phyloP scores from a whole-genome alignment of 2,797 vertebrate genomes.

The Diplodus sargus region DNA sequence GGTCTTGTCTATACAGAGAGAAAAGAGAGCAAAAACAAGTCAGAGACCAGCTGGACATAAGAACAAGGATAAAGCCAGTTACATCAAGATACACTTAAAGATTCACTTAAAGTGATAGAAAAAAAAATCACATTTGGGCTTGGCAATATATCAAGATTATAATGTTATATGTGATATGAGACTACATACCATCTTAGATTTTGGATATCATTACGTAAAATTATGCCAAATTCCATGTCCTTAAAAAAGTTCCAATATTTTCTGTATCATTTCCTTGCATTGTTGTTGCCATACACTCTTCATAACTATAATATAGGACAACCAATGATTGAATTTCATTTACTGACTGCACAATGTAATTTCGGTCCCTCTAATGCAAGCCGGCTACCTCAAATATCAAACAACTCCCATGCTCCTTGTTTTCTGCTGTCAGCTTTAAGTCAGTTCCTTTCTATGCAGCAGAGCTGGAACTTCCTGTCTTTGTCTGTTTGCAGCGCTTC shows the following conservation, averaged over 20 bases:
- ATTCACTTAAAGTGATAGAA: no score
- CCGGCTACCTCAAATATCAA: background rate
- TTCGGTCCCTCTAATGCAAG: background rate
- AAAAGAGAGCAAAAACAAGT: background rate
- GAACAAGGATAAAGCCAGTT: background rate
- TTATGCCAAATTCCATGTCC: no score
- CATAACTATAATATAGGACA: constrained; percentile 25
- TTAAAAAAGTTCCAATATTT: background rate
- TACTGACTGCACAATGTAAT: constrained; percentile 16
- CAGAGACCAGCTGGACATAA: background rate
- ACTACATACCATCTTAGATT: no score
- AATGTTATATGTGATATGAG: no score
- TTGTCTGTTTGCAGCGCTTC: constrained; percentile 70
- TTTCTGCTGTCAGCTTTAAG: constrained; percentile 39
- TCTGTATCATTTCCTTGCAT: background rate
- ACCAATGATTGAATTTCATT: background rate
- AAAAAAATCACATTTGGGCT: no score
- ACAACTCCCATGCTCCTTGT: constrained; percentile 3
- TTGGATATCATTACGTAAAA: no score
- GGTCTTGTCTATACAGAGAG: constrained; percentile 87
- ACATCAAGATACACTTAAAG: constrained; percentile 7
- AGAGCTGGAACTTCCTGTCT: constrained; percentile 72
- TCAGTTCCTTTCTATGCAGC: constrained; percentile 53
- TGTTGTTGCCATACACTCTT: background rate
- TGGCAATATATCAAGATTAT: no score